Conservation (phyloP, 35 echinoderm and acorn worm species). For the Lytechinus pictus region DNA sequence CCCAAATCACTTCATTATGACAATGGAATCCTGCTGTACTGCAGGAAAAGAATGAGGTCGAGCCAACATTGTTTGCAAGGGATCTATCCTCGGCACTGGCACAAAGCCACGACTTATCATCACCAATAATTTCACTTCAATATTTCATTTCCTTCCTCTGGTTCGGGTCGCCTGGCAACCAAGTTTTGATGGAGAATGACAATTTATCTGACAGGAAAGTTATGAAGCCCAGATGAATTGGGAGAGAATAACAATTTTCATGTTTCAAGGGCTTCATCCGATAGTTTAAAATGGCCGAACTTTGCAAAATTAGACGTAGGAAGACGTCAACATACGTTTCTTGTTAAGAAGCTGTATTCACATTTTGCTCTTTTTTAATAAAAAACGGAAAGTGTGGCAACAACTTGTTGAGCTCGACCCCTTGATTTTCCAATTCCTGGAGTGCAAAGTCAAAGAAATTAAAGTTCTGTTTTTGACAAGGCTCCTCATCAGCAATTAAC, state of each 20-base stretch:
- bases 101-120: background rate
- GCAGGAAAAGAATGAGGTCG: background rate
- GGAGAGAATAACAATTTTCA: background rate
- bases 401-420: background rate
- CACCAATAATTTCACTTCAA: conserved; percentile 2
- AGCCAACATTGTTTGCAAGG: background rate
- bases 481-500: background rate
- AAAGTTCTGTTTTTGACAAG: background rate
- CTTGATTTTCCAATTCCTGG: background rate
- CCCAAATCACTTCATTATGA: background rate
- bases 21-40: background rate
- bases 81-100: background rate
- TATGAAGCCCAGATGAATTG: background rate
- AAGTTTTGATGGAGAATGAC: conserved; percentile 1
- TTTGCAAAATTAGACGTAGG: background rate
- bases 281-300: background rate
- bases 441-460: background rate
- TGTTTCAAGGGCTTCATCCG: background rate
- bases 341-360: background rate
- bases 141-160: conserved; percentile 11
- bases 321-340: background rate
- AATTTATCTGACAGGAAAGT: background rate
- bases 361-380: too few species aligned
- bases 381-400: too few species aligned
- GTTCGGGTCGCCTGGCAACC: background rate